These are phyloP conservation scores for Diplosoma virens DNA, from an alignment of 23 tunicate genomes.

Conservation along the genomic window DNA sequence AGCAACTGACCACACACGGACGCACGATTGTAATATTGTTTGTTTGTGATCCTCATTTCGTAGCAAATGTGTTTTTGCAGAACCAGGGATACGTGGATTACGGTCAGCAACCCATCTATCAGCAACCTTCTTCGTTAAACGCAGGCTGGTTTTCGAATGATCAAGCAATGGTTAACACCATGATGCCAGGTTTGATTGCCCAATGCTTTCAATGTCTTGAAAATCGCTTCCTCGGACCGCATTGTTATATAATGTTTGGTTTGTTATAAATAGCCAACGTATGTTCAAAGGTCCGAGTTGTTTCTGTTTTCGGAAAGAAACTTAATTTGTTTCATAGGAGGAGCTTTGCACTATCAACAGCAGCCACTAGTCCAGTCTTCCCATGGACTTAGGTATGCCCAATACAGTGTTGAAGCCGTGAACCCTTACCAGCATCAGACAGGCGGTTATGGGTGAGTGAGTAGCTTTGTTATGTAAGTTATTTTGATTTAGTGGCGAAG, in stretches of 20 bases:
- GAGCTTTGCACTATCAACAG: conserved; percentile 22
- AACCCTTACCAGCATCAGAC: conserved; percentile 28
- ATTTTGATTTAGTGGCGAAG: no score
- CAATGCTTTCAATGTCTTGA: no score
- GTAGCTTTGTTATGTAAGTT: no score
- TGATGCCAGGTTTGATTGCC: conserved; percentile 14
- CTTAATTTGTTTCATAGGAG: not conserved
- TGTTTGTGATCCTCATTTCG: no score
- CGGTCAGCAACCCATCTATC: conserved; percentile 29
- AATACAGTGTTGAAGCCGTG: conserved; percentile 29
- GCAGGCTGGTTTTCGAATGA: conserved; percentile 46
- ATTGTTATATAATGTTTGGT: no score
- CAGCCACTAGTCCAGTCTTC: not conserved
- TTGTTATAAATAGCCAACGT: no score
- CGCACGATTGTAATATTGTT: no score
- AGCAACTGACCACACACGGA: no score
- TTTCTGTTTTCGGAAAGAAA: not conserved
- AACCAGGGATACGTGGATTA: conserved; percentile 41
- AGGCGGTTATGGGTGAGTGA: no score
- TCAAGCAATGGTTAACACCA: conserved; percentile 24
- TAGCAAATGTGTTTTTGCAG: no score
- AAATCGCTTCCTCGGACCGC: no score
- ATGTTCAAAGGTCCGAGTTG: no score
- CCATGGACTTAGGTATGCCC: conserved; percentile 33
- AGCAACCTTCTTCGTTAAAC: conserved; percentile 9